Evolutionary conservation across 1,140 invertebrate genomes (phyloP), one percentile per base, ranked within the genome.

Genomic region (Latrodectus geometricus): DNA sequence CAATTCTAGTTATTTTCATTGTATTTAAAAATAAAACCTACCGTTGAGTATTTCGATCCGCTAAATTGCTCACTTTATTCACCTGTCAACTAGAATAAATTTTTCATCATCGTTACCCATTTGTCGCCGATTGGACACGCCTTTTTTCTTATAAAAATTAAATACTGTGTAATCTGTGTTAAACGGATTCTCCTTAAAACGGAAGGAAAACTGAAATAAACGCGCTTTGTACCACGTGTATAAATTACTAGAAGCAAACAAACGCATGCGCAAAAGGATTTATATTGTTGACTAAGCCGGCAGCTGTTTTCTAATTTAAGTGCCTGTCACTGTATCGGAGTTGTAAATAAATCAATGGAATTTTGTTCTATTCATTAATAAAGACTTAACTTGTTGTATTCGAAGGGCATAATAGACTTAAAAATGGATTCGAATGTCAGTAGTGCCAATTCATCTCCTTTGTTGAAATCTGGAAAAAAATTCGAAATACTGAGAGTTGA

Each of bases 231-330:
- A 81, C 50, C 15, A 35, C 54, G 54, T 61, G 54, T 61, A 61
- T 48, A 70, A 20, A 52, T 72, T 68, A 15, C 35, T 21, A 61
- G 9, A 74, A 48, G 49, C 72, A n/a, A 74, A 74, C 72, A 50
- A 74, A 74, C 72, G 72, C 72, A 74, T 74, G 72, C 72, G 72
- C 72, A 50, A 48, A 74, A 9, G 72, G 0, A 35, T 50, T 74
- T 15, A 15, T 76, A 35, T 80, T 81, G 66, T 81, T 81, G 79
- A 81, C 50, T n/a, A 49, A 72, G 66, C 68, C 79, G 79, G 79
- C 79, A 81, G 79, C 79, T 81, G 78, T 48, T 74, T 74, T 35
- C 14, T 35, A 49, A 12, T 50, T 74, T n/a, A 9, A 20, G 68
- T 21, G 15, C 9, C 68, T 69, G 68, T 69, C 68, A 69, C 15